Percentiles rank a stretch among this genome's conserved stretches.
Conservation (phyloP, 2,888 invertebrate species). For the Tipula lateralis region DNA sequence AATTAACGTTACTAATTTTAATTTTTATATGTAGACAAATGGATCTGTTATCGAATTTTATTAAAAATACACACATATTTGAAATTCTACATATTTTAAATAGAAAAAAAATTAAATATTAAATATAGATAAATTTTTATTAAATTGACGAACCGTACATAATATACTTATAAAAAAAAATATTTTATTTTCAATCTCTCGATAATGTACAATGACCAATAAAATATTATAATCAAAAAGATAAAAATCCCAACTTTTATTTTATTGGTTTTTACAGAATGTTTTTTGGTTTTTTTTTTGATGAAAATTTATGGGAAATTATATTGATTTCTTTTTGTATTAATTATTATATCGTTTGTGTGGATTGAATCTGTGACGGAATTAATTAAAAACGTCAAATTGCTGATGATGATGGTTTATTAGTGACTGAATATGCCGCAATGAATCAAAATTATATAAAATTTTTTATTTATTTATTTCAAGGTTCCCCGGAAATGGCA, state of each 20-base stretch:
- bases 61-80: background rate
- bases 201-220: background rate
- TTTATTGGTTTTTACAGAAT: background rate
- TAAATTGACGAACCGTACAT: background rate
- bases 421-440: background rate
- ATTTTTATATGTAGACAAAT: background rate
- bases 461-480: background rate
- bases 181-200: background rate
- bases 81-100: background rate
- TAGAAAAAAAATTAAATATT: background rate
- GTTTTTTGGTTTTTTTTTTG: background rate
- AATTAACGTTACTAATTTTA: background rate
- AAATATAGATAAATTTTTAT: background rate
- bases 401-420: background rate
- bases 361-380: background rate
- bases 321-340: background rate
- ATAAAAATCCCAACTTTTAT: background rate
- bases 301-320: background rate
- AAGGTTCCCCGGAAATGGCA: slow-evolving; percentile 82
- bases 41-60: background rate
- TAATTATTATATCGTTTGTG: background rate
- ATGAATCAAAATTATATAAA: background rate
- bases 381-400: background rate
- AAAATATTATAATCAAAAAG: background rate
- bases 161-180: background rate